Evolutionary conservation across 2,113 vertebrate genomes (phyloP), one percentile per base, ranked within the genome.

Genomic region (Pollachius pollachius): DNA sequence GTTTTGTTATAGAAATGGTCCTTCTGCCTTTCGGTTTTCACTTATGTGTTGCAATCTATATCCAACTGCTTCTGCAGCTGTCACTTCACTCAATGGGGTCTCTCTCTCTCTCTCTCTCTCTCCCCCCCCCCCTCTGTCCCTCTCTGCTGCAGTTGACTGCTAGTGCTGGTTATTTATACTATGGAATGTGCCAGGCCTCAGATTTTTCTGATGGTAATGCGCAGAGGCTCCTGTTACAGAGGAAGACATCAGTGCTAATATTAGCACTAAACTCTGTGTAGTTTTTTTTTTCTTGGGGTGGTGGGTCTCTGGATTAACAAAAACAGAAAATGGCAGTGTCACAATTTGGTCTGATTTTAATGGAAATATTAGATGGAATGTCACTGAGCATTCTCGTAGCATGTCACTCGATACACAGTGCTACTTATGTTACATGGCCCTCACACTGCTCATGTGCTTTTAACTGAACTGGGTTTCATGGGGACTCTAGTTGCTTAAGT

Each of bases 221-320:
- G 85, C 13, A 72, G n/a, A 82, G 71, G 89, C 91, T 93, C 92
- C 77, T 82, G 77, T 93, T 93, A 87, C 92, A 89, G 77, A 82
- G 85, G 84, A 92, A 90, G 89, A 92, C 92, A 91, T 93, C 91
- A 93, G 84, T 64, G 75, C 85, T 93, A 92, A 90, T 84, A 85
- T 89, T 91, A 92, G 84, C 66, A 63, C 30, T 15, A 82, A 69
- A 68, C 71, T 23, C 23, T 77, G 66, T 75, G 13, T 73, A 27
- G 52, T 59, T 67, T 65, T 67, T 75, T 67, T 23, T 62, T 16
- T 27, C 11, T 63, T 5, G 25, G 8, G 25, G 30, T 15, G 25
- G 23, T 6, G 25, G 25, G 17, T 48, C 41, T 48, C n/a, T 59
- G 58, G 58, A 21, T 52, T 15, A 23, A 18, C 16, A 25, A 23